These are phyloP conservation scores for Frankliniella intonsa DNA, from an alignment of 2,888 invertebrate genomes.

Conservation along the genomic window DNA sequence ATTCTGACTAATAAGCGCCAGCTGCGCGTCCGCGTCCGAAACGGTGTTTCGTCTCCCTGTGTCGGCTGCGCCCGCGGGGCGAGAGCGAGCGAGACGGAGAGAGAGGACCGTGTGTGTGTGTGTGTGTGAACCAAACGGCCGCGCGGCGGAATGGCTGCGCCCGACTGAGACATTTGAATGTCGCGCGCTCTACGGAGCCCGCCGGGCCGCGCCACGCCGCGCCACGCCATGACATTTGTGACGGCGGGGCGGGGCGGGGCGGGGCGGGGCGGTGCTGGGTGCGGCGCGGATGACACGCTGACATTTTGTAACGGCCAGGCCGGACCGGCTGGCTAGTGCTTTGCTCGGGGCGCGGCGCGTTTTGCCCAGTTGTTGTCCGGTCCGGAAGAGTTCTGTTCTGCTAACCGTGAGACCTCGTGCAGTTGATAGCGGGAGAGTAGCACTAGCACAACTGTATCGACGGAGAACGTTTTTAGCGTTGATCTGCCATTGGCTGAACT, in stretches of 20 bases:
- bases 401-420: too few relatives aligned
- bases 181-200: not conserved
- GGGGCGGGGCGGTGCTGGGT: not conserved
- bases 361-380: too few relatives aligned
- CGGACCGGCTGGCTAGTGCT: not conserved
- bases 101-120: too few relatives aligned
- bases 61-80: not conserved
- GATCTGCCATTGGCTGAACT: too few relatives aligned
- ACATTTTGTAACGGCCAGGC: not conserved
- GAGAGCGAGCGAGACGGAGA: too few relatives aligned
- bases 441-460: too few relatives aligned
- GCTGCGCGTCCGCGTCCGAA: not conserved
- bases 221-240: slow-evolving; percentile 18
- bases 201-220: slow-evolving; percentile 1
- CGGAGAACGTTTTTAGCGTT: too few relatives aligned
- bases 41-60: not conserved
- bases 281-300: not conserved
- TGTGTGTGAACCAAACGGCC: not conserved
- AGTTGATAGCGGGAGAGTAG: too few relatives aligned
- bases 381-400: too few relatives aligned
- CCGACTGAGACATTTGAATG: not conserved
- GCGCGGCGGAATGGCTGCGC: not conserved
- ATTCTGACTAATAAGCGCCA: not conserved
- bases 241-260: not conserved
- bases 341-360: not conserved